Conservation (phyloP, 2,888 invertebrate species). For the Himalopsyche tibetana region DNA sequence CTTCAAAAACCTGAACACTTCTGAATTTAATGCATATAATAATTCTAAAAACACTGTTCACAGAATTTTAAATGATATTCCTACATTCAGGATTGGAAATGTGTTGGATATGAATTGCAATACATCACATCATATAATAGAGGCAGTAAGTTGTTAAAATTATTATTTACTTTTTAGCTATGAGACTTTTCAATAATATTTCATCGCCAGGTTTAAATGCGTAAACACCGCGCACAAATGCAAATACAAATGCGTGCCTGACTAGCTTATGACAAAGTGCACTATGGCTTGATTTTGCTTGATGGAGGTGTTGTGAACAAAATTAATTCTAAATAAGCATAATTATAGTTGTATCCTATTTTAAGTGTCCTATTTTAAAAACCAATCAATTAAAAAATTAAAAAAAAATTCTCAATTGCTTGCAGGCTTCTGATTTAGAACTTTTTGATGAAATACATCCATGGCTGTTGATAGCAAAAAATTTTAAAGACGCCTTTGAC, state of each 20-base stretch:
- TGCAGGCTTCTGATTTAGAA: constrained; percentile 56
- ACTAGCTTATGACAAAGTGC: too few species aligned
- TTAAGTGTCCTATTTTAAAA: too few species aligned
- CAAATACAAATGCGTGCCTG: too few species aligned
- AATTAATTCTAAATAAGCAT: too few species aligned
- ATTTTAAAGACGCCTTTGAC: constrained; percentile 8
- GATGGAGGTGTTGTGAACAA: too few species aligned
- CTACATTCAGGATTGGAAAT: constrained; percentile 35
- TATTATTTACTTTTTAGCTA: too few species aligned
- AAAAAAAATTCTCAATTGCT: background rate
- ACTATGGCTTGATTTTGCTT: too few species aligned
- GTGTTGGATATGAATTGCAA: constrained; percentile 52
- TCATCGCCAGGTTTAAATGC: too few species aligned
- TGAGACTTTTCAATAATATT: too few species aligned
- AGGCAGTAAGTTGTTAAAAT: constrained; percentile 44
- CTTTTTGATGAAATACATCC: constrained; percentile 55
- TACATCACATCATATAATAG: constrained; percentile 43
- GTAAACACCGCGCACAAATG: too few species aligned
- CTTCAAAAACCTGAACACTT: constrained; percentile 53
- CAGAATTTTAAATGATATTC: constrained; percentile 27
- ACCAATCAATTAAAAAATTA: too few species aligned
- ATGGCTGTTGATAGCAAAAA: constrained; percentile 56
- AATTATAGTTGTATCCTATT: too few species aligned
- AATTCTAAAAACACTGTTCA: constrained; percentile 22
- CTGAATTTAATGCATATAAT: constrained; percentile 41